Evolutionary conservation across 2,888 invertebrate genomes (phyloP), one percentile per base, ranked within the genome.

Genomic region (Stenolophus ochropezus): DNA sequence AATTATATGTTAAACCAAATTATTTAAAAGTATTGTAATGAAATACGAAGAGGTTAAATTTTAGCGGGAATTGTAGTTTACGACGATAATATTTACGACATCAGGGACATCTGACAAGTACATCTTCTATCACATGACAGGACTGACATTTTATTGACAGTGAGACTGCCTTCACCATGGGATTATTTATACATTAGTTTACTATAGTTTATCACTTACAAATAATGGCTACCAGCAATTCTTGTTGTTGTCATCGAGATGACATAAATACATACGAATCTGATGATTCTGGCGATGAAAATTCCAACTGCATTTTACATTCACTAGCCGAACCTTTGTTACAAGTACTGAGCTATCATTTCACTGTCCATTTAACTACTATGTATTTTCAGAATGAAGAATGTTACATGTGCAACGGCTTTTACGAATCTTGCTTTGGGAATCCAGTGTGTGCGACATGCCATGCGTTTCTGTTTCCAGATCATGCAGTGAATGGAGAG

Each of bases 401-500:
- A 71, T 97, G 97, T 88, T 94, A 94, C 86, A 92, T 96, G 81
- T 98, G 98, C 87, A 95, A 96, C 89, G 98, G 98, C 11, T 98
- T 95, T 88, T 98, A 98, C 88, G 97, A 97, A 0, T 96, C 96
- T 0, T 96, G 94, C 88, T 97, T 96, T 88, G 96, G 94, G 25
- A 96, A 97, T 87, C 97, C 97, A 6, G 94, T 97, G 0, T 98
- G 98, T 89, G 93, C 95, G 14, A 96, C 97, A 0, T 98, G 98
- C 86, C 98, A 98, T 88, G 92, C 96, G 56, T 98, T 98, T 89
- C 90, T 98, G n/a, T 97, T 96, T 87, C 96, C 97, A 0, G 94
- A 95, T 86, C 88, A 89, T 76, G 89, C 90, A 78, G 88, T 90
- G 14, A 85, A 85, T 53, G 78, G 84, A 27, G 86, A 86, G 49